A percentile compares a stretch with the other conserved stretches of the same genome.
phyloP scores from a whole-genome alignment of 37 sponge, comb jelly and placozoan species.

The Axinella damicornis region DNA sequence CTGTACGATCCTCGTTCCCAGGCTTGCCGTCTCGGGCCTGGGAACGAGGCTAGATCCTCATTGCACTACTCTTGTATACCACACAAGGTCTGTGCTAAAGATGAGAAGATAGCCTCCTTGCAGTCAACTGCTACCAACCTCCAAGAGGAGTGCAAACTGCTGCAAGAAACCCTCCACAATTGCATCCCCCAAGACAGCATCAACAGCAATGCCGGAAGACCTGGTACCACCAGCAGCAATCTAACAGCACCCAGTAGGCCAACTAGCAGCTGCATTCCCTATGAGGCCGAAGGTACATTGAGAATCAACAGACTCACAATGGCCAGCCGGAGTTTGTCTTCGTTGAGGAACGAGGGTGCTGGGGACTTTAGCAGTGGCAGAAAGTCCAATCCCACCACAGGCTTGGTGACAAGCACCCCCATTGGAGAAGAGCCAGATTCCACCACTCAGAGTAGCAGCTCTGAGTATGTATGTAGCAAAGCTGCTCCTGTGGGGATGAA shows the following conservation, averaged over 20 bases:
- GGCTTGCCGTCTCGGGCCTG: no score
- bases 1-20: no score
- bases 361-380: no score
- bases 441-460: no score
- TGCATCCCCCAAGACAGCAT: neutral
- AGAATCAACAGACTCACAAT: constrained; percentile 4
- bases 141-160: neutral
- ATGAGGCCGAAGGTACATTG: constrained; percentile 28
- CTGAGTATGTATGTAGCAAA: no score
- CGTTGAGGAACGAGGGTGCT: no score
- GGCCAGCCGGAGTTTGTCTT: no score
- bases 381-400: neutral
- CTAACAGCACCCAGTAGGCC: neutral
- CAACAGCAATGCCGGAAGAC: neutral
- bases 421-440: neutral
- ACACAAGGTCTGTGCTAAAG: constrained; percentile 10
- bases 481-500: neutral
- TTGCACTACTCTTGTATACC: neutral
- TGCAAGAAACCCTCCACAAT: neutral
- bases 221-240: neutral
- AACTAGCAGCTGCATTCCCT: neutral
- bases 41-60: no score
- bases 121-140: neutral
- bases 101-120: neutral
- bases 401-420: neutral